A percentile compares a stretch with the other conserved stretches of the same genome.
These are phyloP conservation scores for Andrena bicolor DNA, from an alignment of 2,888 invertebrate species.

Conservation along the genomic window DNA sequence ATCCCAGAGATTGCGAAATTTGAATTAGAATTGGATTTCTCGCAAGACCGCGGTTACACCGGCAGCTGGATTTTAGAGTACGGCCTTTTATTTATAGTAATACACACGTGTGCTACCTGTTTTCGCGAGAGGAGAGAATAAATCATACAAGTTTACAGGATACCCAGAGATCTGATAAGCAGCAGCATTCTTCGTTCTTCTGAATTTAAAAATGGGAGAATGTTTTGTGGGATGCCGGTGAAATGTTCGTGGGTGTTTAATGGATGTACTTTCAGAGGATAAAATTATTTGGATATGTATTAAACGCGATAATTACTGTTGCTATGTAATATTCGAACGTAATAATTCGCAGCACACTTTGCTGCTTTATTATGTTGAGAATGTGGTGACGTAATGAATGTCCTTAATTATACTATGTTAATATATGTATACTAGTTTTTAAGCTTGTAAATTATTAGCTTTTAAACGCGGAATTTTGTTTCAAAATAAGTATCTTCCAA, in stretches of 20 bases:
- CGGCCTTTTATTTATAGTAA: slow-evolving; percentile 6
- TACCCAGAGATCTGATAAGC: slow-evolving; percentile 17
- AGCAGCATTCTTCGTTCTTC: slow-evolving; percentile 2
- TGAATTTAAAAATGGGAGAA: not conserved
- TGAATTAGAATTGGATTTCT: slow-evolving; percentile 48
- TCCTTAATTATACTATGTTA: no score
- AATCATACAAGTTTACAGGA: slow-evolving; percentile 7
- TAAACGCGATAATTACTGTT: not conserved
- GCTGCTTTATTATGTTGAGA: no score
- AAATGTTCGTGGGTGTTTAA: not conserved
- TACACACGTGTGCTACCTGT: slow-evolving; percentile 24
- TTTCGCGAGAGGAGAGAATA: not conserved
- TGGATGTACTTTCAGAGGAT: not conserved
- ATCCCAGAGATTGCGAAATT: slow-evolving; percentile 54
- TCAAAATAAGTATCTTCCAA: no score
- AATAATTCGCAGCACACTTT: no score
- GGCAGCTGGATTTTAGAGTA: slow-evolving; percentile 6
- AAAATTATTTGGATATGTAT: not conserved
- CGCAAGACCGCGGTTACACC: slow-evolving; percentile 4
- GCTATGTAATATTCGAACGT: no score
- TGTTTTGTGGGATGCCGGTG: not conserved
- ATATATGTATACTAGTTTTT: no score
- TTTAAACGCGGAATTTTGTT: no score
- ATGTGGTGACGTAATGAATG: no score
- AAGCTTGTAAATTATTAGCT: no score